These are phyloP conservation scores for Lagopus muta DNA, from an alignment of 2,113 vertebrate species.

Conservation along the genomic window DNA sequence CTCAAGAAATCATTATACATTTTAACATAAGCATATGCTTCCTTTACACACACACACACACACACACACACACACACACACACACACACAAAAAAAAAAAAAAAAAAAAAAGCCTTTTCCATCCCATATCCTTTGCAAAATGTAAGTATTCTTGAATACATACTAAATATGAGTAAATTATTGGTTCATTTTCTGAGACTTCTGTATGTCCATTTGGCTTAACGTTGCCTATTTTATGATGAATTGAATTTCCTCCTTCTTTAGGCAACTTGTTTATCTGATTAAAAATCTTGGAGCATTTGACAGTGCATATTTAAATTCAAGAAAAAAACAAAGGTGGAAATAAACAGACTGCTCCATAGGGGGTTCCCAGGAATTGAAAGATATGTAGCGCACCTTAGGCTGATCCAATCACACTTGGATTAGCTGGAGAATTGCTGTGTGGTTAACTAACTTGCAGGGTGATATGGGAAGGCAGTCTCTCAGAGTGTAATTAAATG, in stretches of 20 bases:
- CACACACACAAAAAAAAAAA: background rate
- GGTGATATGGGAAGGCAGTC: conserved; percentile 83
- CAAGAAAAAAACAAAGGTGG: background rate
- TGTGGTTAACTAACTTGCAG: conserved; percentile 88
- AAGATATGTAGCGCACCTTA: conserved; percentile 69
- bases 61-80: background rate
- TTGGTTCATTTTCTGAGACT: conserved; percentile 2
- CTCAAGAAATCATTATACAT: background rate
- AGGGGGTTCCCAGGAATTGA: conserved; percentile 25
- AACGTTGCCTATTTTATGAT: background rate
- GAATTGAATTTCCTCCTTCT: background rate
- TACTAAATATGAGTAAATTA: conserved; percentile 4
- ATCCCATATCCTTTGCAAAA: background rate
- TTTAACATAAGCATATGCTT: background rate
- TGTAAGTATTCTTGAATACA: background rate
- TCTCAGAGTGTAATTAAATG: conserved; percentile 89
- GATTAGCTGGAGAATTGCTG: conserved; percentile 77
- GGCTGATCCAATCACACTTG: conserved; percentile 72
- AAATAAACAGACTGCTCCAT: conserved; percentile 26
- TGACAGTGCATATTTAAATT: conserved; percentile 40
- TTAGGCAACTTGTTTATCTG: background rate
- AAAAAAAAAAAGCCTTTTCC: background rate
- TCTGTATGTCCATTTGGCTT: background rate
- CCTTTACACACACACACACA: background rate
- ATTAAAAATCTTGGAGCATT: conserved; percentile 31